Percentiles rank a stretch among this genome's conserved stretches.
phyloP scores from a whole-genome alignment of 2,113 vertebrate species.

The Cisticola juncidis region DNA sequence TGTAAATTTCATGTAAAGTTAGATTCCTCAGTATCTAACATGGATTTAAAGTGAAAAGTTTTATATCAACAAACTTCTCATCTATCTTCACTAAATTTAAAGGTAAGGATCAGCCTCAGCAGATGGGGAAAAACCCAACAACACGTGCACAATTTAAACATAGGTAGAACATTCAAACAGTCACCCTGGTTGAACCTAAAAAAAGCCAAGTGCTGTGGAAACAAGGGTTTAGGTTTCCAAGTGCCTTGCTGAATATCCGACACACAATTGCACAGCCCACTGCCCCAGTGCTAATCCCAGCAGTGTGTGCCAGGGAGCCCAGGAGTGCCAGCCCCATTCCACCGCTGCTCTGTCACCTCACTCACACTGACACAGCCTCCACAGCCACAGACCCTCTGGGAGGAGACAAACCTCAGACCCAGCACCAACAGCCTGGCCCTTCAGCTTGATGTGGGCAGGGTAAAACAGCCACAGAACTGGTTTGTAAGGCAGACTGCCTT shows the following conservation, averaged over 20 bases:
- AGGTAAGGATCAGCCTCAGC: background rate
- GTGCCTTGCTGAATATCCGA: background rate
- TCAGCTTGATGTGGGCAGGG: background rate
- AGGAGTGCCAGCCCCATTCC: accelerated
- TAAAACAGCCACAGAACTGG: background rate
- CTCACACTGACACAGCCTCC: background rate
- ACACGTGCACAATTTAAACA: background rate
- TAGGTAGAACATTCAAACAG: background rate
- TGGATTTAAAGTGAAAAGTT: background rate
- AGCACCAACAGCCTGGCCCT: background rate
- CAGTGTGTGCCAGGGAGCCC: background rate
- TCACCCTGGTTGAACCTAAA: background rate
- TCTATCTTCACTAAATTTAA: background rate
- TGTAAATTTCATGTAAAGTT: background rate
- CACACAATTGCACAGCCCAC: background rate
- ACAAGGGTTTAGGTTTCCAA: background rate
- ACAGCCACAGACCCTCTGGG: background rate
- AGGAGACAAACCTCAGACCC: background rate
- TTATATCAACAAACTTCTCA: background rate
- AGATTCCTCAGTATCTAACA: background rate
- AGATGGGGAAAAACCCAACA: accelerated
- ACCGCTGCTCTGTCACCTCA: background rate
- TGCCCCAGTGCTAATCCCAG: background rate
- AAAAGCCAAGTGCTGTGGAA: background rate
- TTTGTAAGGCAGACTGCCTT: background rate